Evolutionary conservation across 2,797 vertebrate species (phyloP), one percentile per base, ranked within the genome.

Genomic region (Ibycter americanus): DNA sequence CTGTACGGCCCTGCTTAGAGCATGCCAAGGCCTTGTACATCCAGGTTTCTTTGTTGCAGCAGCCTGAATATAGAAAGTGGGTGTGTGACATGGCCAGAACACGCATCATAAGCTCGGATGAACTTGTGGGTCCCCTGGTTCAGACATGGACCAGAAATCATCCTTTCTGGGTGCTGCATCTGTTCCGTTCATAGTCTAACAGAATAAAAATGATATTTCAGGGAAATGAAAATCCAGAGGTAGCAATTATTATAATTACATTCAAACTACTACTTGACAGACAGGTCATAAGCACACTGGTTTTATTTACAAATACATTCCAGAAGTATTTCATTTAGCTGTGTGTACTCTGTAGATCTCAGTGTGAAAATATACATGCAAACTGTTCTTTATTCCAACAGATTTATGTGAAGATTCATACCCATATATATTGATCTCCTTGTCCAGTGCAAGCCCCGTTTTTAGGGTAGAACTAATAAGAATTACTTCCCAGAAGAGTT

Each of bases 241-340:
- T 36, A 70, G 13, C 32, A 91, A 58, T 87, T 54, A 81, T 8
- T 21, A 23, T 67, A 81, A 81, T 73, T 83, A 32, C 66, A 54
- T 79, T 82, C 47, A 93, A 93, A 61, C 49, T 73, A 70, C 36
- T 72, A 77, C 72, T 79, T 92, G 65, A 90, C 47, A 73, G 38
- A 42, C 6, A 54, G 87, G 26, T 71, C 38, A 80, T 77, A 73
- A 90, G 70, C 83, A 77, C 85, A 79, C 36, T 59, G 54, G 0
- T 42, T 85, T 90, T 94, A 23, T 95, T 96, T 95, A 62, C 52
- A 84, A 91, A 84, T 83, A 56, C 29, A 46, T 81, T 90, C 32
- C 40, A 77, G 70, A 87, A 65, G 29, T 26, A 89, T 93, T 95
- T 79, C 2, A 31, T 63, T 72, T 70, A 36, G 20, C 13, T 88